Conservation (phyloP, 2,797 vertebrate genomes). For the Hydrophis major region DNA sequence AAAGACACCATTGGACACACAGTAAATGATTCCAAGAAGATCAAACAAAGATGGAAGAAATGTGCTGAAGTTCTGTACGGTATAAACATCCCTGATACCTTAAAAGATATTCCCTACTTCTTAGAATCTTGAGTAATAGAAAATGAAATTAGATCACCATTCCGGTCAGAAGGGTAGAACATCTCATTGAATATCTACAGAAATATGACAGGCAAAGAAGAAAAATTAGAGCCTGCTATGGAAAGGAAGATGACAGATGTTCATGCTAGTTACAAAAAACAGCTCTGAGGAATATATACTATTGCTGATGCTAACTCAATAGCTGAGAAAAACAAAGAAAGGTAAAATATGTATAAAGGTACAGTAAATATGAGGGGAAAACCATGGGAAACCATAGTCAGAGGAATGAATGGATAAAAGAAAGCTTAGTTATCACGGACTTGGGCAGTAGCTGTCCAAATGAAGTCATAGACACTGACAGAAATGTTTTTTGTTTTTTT, state of each 20-base stretch:
- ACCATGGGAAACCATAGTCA: neutral
- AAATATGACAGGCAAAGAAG: neutral
- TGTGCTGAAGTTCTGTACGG: neutral
- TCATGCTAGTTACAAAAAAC: neutral
- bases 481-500: neutral
- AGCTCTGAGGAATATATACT: neutral
- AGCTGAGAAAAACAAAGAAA: neutral
- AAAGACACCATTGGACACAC: neutral
- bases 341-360: neutral
- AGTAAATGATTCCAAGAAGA: neutral
- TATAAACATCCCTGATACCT: neutral
- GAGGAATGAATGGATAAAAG: too few species aligned
- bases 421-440: neutral
- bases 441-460: neutral
- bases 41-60: neutral
- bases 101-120: neutral
- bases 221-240: neutral
- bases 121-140: neutral
- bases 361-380: neutral
- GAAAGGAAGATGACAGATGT: neutral
- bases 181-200: neutral
- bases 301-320: neutral
- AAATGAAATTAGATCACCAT: neutral
- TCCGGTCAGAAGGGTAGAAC: neutral
- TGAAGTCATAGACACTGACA: neutral